These are phyloP conservation scores for Lacerta viridis DNA, from an alignment of 2,797 vertebrate species.

Conservation along the genomic window DNA sequence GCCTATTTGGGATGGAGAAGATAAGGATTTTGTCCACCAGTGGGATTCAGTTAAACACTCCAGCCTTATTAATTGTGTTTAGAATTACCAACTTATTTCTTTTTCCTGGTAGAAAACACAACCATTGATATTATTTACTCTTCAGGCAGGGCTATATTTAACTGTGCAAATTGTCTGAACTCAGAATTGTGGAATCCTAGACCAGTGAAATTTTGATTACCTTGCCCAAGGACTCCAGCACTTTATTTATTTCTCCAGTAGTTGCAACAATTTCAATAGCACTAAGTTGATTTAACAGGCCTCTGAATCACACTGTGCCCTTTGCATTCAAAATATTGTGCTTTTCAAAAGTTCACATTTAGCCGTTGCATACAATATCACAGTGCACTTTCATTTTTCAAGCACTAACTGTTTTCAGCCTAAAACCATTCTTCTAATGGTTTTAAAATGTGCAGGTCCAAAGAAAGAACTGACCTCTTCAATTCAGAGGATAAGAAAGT, in stretches of 20 bases:
- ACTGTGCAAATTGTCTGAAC: neutral
- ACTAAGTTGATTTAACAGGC: neutral
- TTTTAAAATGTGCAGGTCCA: slow-evolving; percentile 51
- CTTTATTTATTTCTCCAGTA: too few relatives aligned
- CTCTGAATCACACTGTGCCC: slow-evolving; percentile 4
- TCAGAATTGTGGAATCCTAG: neutral
- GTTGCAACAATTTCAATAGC: slow-evolving; percentile 6
- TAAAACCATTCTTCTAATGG: slow-evolving; percentile 46
- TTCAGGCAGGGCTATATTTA: neutral
- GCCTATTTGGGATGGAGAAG: too few relatives aligned
- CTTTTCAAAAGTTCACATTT: slow-evolving; percentile 14
- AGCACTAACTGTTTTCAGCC: slow-evolving; percentile 28
- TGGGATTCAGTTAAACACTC: too few relatives aligned
- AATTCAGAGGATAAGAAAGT: slow-evolving; percentile 47
- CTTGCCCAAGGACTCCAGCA: neutral
- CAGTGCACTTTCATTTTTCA: slow-evolving; percentile 55
- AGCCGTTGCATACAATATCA: slow-evolving; percentile 37
- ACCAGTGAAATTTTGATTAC: neutral
- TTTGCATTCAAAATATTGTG: neutral
- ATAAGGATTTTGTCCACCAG: too few relatives aligned
- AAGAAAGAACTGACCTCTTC: slow-evolving; percentile 30
- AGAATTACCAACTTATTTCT: neutral
- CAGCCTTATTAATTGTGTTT: neutral
- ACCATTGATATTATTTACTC: neutral
- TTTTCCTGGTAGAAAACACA: neutral